These are phyloP conservation scores for Axinella damicornis DNA, from an alignment of 37 sponge, comb jelly and placozoan genomes.

Conservation along the genomic window DNA sequence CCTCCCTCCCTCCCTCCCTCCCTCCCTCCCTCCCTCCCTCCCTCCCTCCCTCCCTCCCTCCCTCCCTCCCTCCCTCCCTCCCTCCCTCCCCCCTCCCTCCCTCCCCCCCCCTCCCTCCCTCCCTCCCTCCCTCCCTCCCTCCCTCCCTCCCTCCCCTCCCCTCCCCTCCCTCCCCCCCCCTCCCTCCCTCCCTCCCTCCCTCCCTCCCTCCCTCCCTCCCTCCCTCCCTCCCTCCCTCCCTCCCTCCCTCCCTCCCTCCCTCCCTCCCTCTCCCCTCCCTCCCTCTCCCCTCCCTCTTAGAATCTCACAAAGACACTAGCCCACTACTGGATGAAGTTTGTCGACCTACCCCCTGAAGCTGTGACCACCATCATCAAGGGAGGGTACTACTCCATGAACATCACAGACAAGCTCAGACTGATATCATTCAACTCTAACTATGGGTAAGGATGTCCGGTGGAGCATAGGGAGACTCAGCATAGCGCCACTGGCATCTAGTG, in stretches of 20 bases:
- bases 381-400: slow-evolving; percentile 71
- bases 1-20: not conserved
- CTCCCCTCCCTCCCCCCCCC: no score
- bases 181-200: no score
- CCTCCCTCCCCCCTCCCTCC: no score
- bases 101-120: no score
- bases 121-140: no score
- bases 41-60: not conserved
- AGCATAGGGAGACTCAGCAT: no score
- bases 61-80: not conserved
- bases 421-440: slow-evolving; percentile 80
- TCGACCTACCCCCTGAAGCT: slow-evolving; percentile 30
- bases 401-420: slow-evolving; percentile 57
- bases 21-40: no score
- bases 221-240: no score
- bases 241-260: no score
- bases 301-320: slow-evolving; percentile 53
- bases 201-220: no score
- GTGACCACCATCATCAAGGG: slow-evolving; percentile 47
- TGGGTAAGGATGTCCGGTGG: slow-evolving; percentile 46
- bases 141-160: no score
- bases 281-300: slow-evolving; percentile 10
- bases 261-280: not conserved
- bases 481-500: no score
- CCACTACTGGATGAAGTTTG: slow-evolving; percentile 64